A percentile compares a stretch with the other conserved stretches of the same genome.
phyloP scores from a whole-genome alignment of 2,888 invertebrate genomes.

The Lithophane socia region DNA sequence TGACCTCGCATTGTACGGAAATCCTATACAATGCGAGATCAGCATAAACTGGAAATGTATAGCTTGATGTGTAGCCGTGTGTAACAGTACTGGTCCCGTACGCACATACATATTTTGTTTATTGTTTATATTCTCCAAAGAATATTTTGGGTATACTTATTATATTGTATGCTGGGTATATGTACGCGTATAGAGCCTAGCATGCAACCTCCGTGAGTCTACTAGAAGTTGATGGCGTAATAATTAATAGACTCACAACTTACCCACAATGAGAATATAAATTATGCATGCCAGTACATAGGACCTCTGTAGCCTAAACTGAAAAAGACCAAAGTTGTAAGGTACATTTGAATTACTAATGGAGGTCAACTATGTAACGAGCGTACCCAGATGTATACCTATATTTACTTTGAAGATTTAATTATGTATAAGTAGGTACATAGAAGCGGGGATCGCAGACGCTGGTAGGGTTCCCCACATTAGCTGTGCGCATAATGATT shows the following conservation, averaged over 20 bases:
- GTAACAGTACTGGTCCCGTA: background rate
- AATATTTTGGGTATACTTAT: background rate
- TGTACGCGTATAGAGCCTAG: no score
- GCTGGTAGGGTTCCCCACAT: background rate
- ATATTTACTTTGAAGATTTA: background rate
- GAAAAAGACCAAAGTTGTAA: background rate
- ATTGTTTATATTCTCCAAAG: background rate
- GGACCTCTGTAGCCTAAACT: background rate
- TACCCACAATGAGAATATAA: no score
- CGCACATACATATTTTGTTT: background rate
- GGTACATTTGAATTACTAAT: background rate
- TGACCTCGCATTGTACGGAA: no score
- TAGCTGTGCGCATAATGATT: background rate
- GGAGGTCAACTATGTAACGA: background rate
- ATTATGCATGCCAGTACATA: no score
- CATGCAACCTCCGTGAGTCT: no score
- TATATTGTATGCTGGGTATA: background rate
- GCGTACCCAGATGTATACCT: background rate
- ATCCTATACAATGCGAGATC: no score
- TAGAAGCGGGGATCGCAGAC: background rate
- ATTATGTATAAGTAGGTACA: no score
- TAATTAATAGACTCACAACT: no score
- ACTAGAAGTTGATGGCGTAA: no score
- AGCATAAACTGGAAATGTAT: no score
- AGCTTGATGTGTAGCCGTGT: no score